Evolutionary conservation across 1,140 invertebrate genomes (phyloP), one percentile per base, ranked within the genome.

Genomic region (Drosophila ambigua): DNA sequence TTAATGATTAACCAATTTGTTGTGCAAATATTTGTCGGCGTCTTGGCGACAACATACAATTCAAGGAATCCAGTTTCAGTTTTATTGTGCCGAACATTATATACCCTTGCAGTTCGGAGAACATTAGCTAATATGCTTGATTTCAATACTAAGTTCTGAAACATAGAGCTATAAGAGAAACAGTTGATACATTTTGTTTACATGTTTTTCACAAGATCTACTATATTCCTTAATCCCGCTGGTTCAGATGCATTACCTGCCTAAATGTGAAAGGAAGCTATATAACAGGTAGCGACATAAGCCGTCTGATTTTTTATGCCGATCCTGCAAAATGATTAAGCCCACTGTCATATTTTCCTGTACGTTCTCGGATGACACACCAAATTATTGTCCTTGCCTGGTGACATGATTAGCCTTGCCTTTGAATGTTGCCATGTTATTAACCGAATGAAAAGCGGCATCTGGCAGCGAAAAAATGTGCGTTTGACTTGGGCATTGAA

Each of bases 1-100:
- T 26, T 11, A 16, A n/a, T n/a, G 5, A 54, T 45, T 41, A 31
- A 43, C 57, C 73, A 76, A 68, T 76, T 76, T 76, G 55, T 55
- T 28, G 39, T 57, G 72, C 55, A 76, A 85, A 88, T 82, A 87
- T 85, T 85, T 87, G 74, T 62, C 48, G 71, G 49, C 67, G 63
- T 81, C 78, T 61, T 61, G 78, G 78, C 68, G 87, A 52, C 39
- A 73, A 44, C 28, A 26, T 20, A 13, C 15, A 39, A 13, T 39
- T 4, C 11, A 39, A 13, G 4, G 35, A 39, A 39, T 35, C 35
- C 4, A 35, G 35, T 39, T 39, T 39, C 4, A 39, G 35, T 39
- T 39, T 11, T 0, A 39, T 39, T 11, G 35, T 39, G 35, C 11
- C 35, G 35, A 39, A 39, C 13, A 39, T 39, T 2, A 39, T 39